Conservation (phyloP, 2,888 invertebrate genomes). For the Polydrusus cervinus region DNA sequence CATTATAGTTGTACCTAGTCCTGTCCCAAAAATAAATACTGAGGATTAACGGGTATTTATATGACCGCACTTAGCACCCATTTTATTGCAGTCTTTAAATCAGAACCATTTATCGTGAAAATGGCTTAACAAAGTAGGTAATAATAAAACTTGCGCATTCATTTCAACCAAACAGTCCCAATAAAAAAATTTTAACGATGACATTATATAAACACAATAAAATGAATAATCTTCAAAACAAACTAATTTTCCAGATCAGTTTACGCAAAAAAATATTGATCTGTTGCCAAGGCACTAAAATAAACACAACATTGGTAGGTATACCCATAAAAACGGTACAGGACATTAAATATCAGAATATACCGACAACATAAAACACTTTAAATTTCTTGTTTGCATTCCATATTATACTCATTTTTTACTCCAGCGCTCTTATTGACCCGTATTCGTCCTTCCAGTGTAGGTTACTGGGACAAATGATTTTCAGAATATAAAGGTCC, state of each 20-base stretch:
- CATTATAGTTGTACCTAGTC: too few species aligned
- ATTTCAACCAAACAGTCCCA: too few species aligned
- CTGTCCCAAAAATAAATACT: too few species aligned
- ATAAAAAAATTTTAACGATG: too few species aligned
- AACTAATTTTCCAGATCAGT: not conserved
- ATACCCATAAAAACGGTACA: conserved; percentile 14
- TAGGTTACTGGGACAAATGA: conserved; percentile 31
- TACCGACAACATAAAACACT: not conserved
- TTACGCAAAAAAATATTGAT: conserved; percentile 14
- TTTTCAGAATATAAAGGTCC: not conserved
- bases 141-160: too few species aligned
- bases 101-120: too few species aligned
- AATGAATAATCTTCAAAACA: not conserved
- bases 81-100: too few species aligned
- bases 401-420: conserved; percentile 21
- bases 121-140: too few species aligned
- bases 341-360: not conserved
- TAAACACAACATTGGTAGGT: conserved; percentile 11
- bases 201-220: not conserved
- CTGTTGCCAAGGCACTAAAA: conserved; percentile 16
- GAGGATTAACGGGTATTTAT: too few species aligned
- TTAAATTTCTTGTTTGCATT: conserved; percentile 10
- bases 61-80: too few species aligned
- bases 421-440: conserved; percentile 31
- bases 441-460: conserved; percentile 34